Evolutionary conservation across 2,797 vertebrate genomes (phyloP).

Genomic region (Momotus momota): DNA sequence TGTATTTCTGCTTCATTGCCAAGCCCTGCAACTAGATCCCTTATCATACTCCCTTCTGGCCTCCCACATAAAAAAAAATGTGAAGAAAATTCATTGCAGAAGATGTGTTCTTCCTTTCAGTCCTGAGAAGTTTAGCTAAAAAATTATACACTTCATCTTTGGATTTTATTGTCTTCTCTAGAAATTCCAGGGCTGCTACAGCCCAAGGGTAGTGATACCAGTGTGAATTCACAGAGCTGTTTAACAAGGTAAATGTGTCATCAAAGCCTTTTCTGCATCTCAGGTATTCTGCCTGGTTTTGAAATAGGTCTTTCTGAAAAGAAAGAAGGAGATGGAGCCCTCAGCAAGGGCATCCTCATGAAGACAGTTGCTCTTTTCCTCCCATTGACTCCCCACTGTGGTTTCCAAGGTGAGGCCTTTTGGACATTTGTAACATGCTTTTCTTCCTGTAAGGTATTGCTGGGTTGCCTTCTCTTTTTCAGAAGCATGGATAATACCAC

Average conservation of each 20-base stretch:
- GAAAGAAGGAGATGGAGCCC: neutral
- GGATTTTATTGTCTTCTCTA: neutral
- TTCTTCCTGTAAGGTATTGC: neutral
- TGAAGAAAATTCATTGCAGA: neutral
- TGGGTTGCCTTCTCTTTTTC: neutral
- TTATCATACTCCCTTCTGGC: neutral
- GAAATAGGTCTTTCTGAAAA: neutral
- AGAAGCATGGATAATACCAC: neutral
- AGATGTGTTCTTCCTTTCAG: neutral
- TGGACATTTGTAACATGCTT: accelerated
- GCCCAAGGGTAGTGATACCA: neutral
- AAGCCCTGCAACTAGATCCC: neutral
- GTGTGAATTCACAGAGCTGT: neutral
- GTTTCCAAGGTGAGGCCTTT: neutral
- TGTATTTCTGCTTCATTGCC: conserved; percentile 14
- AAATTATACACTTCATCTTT: neutral
- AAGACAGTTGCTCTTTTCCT: neutral
- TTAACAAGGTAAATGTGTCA: neutral
- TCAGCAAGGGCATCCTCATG: neutral
- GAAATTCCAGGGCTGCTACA: neutral
- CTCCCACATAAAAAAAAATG: neutral
- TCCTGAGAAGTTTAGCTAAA: neutral
- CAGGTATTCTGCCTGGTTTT: neutral
- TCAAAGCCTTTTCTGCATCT: neutral
- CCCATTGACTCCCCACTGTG: neutral